Percentiles rank a stretch among this genome's conserved stretches.
Evolutionary conservation across 2,113 vertebrate genomes (phyloP).

Genomic region (Rattus rattus): DNA sequence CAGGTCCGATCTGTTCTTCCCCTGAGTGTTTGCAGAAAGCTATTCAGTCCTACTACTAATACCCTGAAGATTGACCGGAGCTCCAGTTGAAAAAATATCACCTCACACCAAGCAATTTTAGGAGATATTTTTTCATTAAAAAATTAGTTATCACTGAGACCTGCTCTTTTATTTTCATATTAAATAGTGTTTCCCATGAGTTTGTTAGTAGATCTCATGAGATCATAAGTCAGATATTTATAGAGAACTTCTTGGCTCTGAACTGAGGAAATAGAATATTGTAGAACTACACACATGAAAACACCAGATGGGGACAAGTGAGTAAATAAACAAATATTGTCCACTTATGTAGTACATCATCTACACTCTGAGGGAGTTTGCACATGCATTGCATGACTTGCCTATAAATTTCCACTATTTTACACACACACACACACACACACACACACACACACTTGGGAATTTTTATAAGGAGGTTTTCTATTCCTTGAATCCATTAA

Average conservation of each 20-base stretch:
- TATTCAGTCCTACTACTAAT: background rate
- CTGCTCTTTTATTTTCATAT: background rate
- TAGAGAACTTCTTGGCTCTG: background rate
- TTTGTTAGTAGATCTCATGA: slow-evolving; percentile 12
- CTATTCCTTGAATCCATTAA: slow-evolving; percentile 1
- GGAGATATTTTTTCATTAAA: slow-evolving; percentile 16
- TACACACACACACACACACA: background rate
- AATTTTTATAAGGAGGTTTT: background rate
- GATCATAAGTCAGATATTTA: background rate
- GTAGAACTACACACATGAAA: background rate
- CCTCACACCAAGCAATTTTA: background rate
- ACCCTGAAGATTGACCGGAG: background rate
- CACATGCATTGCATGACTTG: background rate
- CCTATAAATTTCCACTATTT: background rate
- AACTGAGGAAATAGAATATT: background rate
- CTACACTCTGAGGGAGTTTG: slow-evolving; percentile 2
- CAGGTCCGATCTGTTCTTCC: background rate
- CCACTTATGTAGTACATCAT: background rate
- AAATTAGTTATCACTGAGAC: slow-evolving; percentile 10
- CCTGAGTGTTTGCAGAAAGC: slow-evolving; percentile 7
- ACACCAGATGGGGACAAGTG: background rate
- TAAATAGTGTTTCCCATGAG: slow-evolving; percentile 17
- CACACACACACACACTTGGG: no score
- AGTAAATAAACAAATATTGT: background rate
- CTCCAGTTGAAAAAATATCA: slow-evolving; percentile 10